Base-by-base conservation (phyloP, 2,888 invertebrate genomes). In the Macrophya alboannulata region DNA sequence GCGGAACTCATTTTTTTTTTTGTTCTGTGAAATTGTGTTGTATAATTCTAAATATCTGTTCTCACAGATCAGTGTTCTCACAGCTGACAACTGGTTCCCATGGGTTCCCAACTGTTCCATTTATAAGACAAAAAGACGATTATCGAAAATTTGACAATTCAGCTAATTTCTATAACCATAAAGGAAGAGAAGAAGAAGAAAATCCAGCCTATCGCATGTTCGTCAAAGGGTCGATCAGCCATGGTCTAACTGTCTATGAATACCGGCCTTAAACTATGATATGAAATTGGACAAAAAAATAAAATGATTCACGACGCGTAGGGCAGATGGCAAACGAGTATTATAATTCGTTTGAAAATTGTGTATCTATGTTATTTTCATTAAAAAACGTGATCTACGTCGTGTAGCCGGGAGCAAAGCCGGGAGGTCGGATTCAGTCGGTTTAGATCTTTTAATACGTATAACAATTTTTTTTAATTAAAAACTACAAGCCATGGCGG, bases 401-500 rank as follows among this genome's bases (percentile, higher is more conserved):
- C 12, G 1, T 21, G 10, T 0, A 8, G 21, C 4, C 4, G n/a
- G 55, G 55, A n/a, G n/a, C n/a, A n/a, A n/a, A 55, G 6, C 17
- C 10, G 17, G 68, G 37, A 15, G 68, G 68, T 65, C 65, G 65
- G 25, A 25, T 21, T 25, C 65, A 37, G 65, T 65, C 68, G 37
- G 43, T 43, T 43, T 74, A 25, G 15, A 45, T 40, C 21, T 74
- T 74, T 21, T 74, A 21, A 10, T 43, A 72, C 72, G 72, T 45
- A 45, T 45, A 25, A 45, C 40, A 4, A 12, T 45, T 21, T 43
- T 72, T 45, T 74, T 31, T 10, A 21, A 12, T 45, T 10, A 10
- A 45, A n/a, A n/a, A 45, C 12, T 45, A 74, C 45, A 43, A 74
- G 72, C 72, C 72, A 90, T 90, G 90, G 87, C 87, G 12, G 86